Evolutionary conservation across 2,113 vertebrate species (phyloP).

Genomic region (Myiopsitta monachus): DNA sequence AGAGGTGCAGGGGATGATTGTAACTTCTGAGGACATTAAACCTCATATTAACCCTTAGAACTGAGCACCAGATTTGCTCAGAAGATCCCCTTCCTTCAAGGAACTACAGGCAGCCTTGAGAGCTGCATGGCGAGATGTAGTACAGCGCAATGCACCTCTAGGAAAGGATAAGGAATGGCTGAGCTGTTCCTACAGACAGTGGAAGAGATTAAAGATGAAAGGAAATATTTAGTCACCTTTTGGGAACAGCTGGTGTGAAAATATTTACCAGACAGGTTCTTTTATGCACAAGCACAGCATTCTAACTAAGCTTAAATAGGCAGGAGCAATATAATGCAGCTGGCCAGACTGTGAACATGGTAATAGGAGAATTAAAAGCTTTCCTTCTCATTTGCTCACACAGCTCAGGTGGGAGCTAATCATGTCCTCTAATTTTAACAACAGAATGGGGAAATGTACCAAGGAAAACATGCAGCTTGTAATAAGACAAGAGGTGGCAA

Average conservation of each 20-base stretch:
- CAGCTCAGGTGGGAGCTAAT: constrained; percentile 48
- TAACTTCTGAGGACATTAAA: not conserved
- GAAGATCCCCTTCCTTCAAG: not conserved
- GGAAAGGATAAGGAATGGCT: constrained; percentile 9
- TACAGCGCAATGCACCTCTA: not conserved
- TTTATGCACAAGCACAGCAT: not conserved
- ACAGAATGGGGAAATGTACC: constrained; percentile 54
- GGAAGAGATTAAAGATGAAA: constrained; percentile 59
- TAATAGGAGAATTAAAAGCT: constrained; percentile 40
- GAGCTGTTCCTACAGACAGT: constrained; percentile 25
- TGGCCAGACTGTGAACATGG: not conserved
- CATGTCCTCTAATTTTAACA: constrained; percentile 46
- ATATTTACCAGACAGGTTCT: constrained; percentile 46
- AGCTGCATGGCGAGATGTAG: not conserved
- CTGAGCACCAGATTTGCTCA: not conserved
- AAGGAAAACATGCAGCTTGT: not conserved
- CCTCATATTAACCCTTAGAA: not conserved
- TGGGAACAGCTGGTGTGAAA: constrained; percentile 52
- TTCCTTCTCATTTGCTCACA: constrained; percentile 9
- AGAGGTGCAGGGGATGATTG: not conserved
- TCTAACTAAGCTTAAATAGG: constrained; percentile 22
- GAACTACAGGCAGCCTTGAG: not conserved
- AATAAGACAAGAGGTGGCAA: not conserved
- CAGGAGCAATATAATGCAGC: constrained; percentile 11
- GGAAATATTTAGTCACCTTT: constrained; percentile 68